Evolutionary conservation across 2,113 vertebrate species (phyloP), one percentile per base, ranked within the genome.

Genomic region (Rana temporaria): DNA sequence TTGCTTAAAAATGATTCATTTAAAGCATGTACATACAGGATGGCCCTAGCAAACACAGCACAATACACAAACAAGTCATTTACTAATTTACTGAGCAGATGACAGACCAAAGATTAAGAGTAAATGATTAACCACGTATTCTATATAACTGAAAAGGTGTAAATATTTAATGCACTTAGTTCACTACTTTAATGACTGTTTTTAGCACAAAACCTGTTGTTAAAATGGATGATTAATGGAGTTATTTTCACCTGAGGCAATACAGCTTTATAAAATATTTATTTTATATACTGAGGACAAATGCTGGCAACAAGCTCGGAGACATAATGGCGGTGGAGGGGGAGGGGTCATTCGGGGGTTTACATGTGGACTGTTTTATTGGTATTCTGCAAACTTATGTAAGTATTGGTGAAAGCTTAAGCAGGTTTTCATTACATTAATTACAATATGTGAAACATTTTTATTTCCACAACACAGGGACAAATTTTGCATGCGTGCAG

Each of bases 181-280:
- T 68, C 53, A 64, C 38, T 65, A 34, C 52, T 48, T 26, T 30
- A 65, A 38, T 19, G 14, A 52, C 60, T 77, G 74, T 52, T 64
- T 65, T 64, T 77, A 74, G 22, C 69, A 79, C 55, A 79, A 69
- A 69, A 59, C 19, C 22, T 71, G 67, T 71, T 71, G 67, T 80
- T 71, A 80, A 79, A 71, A 69, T 15, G 22, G n/a, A 53, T 80
- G 56, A 62, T 62, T 80, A 80, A 80, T 80, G 66, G 55, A 80
- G 38, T 70, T 70, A 80, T 53, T 80, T 80, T 80, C 22, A 52
- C 67, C 67, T 62, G 24, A 53, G 34, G 78, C 78, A 52, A 71
- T 20, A 63, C 60, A 12, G 66, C 56, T 80, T 80, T 48, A 71
- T 71, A 71, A 71, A 71, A 71, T 62, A 60, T 80, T 80, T 71